phyloP scores from a whole-genome alignment of 2,888 invertebrate species.

The Papilio protenor region DNA sequence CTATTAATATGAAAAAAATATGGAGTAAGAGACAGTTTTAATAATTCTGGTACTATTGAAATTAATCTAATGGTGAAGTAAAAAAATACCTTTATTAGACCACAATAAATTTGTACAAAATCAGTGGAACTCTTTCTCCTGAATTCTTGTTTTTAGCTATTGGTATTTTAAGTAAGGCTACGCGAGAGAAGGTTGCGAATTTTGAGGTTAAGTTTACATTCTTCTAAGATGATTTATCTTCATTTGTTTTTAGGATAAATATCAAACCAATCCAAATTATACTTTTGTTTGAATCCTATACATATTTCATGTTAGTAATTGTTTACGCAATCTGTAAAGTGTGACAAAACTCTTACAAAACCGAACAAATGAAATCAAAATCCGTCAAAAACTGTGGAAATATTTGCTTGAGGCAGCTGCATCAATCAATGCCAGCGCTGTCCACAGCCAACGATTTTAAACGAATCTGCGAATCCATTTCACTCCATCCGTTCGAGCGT shows the following conservation, averaged over 20 bases:
- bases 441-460: slow-evolving; percentile 26
- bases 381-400: slow-evolving; percentile 1
- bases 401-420: slow-evolving; percentile 16
- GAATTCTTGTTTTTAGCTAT: no score
- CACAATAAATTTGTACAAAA: no score
- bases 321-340: neutral
- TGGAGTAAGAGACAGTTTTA: neutral
- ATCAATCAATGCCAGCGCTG: slow-evolving; percentile 15
- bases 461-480: slow-evolving; percentile 26
- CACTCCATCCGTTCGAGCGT: slow-evolving; percentile 17
- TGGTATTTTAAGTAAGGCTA: no score
- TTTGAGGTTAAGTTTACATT: no score
- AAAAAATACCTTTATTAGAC: no score
- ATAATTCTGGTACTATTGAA: no score
- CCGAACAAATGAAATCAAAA: slow-evolving; percentile 1
- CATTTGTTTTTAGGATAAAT: no score
- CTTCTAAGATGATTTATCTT: no score
- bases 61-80: no score
- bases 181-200: no score
- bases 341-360: neutral
- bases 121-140: no score
- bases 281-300: neutral
- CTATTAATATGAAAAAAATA: neutral
- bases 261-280: neutral
- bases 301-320: neutral